Evolutionary conservation across 1,140 invertebrate species (phyloP).

Genomic region (Brachionus sp.): DNA sequence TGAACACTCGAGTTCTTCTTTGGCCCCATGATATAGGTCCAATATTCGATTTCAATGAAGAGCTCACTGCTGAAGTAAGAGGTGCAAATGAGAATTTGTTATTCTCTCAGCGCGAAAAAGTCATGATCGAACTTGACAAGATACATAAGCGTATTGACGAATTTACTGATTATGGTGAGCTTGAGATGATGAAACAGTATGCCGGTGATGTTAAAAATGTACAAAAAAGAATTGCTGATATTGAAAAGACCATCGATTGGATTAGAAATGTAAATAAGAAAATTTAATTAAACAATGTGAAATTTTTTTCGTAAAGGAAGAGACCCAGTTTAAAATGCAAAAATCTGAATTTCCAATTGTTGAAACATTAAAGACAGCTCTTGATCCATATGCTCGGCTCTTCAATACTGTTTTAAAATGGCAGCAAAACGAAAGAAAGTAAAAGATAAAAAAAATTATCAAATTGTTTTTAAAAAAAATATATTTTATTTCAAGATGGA

Average conservation of each 20-base stretch:
- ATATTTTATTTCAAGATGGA: constrained; percentile 68
- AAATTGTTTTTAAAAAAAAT: constrained; percentile 76
- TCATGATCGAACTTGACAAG: constrained; percentile 69
- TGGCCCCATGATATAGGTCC: constrained; percentile 84
- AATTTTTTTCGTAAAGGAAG: constrained; percentile 64
- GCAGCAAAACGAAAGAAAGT: constrained; percentile 61
- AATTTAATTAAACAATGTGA: not conserved
- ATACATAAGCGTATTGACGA: constrained; percentile 67
- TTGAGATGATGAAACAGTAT: constrained; percentile 61
- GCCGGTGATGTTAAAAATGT: constrained; percentile 68
- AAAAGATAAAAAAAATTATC: constrained; percentile 64
- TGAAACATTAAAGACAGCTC: constrained; percentile 62
- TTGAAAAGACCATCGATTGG: constrained; percentile 72
- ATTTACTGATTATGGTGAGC: constrained; percentile 62
- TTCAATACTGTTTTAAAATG: constrained; percentile 45
- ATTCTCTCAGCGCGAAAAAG: constrained; percentile 26
- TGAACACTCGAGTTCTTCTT: constrained; percentile 77
- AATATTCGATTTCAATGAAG: constrained; percentile 63
- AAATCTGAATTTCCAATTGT: constrained; percentile 70
- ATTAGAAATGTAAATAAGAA: constrained; percentile 66
- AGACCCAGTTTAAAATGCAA: constrained; percentile 76
- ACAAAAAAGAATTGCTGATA: constrained; percentile 69
- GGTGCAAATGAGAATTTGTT: constrained; percentile 69
- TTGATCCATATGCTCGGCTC: constrained; percentile 24
- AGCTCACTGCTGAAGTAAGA: constrained; percentile 52